These are phyloP conservation scores for Apteryx owenii DNA, from an alignment of 2,113 vertebrate species.

Conservation along the genomic window DNA sequence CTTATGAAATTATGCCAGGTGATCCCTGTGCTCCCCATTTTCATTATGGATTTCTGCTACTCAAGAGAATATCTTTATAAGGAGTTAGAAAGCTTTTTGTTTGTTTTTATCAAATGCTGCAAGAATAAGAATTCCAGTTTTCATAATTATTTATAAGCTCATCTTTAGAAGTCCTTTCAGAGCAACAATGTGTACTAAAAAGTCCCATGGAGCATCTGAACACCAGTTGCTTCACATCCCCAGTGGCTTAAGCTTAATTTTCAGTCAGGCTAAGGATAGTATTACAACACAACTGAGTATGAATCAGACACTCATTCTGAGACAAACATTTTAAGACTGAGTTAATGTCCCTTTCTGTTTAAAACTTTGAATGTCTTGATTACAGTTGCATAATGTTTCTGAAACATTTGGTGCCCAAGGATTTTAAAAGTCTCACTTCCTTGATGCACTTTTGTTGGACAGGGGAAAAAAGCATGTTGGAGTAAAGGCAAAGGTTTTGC, in stretches of 20 bases:
- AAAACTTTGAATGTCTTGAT: not conserved
- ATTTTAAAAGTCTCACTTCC: not conserved
- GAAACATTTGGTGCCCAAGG: not conserved
- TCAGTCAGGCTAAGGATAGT: not conserved
- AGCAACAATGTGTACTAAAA: not conserved
- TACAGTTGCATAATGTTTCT: not conserved
- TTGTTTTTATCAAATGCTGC: not conserved
- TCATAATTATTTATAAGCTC: not conserved
- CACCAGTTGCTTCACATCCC: not conserved
- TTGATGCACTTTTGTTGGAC: not conserved
- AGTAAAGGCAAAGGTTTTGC: not conserved
- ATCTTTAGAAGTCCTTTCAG: not conserved
- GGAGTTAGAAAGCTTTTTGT: not conserved
- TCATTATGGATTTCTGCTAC: accelerated
- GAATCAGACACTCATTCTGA: not conserved
- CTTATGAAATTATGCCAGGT: not conserved
- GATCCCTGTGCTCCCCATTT: not conserved
- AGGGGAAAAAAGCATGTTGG: not conserved
- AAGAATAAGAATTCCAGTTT: not conserved
- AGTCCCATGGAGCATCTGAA: not conserved
- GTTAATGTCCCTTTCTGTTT: not conserved
- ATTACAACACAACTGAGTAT: not conserved
- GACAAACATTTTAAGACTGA: not conserved
- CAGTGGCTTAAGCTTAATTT: not conserved
- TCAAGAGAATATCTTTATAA: not conserved